A percentile compares a stretch with the other conserved stretches of the same genome.
phyloP scores from a whole-genome alignment of 2,113 vertebrate genomes.

The Hippocampus comes region DNA sequence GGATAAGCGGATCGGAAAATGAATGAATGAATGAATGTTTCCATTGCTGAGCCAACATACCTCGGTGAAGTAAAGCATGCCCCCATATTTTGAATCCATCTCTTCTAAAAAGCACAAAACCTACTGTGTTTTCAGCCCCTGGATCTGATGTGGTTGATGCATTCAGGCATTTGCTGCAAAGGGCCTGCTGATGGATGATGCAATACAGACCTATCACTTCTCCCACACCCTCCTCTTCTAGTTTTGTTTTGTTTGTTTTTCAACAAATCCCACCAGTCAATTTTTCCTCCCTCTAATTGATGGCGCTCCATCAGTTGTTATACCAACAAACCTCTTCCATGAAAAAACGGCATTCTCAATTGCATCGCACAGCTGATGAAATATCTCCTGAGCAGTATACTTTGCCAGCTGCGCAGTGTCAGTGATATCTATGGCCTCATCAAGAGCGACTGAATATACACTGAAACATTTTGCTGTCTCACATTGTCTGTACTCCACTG shows the following conservation, averaged over 20 bases:
- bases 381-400: no score
- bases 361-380: no score
- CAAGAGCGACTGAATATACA: not conserved
- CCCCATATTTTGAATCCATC: no score
- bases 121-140: not conserved
- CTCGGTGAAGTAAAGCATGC: no score
- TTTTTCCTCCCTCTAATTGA: not conserved
- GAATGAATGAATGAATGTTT: no score
- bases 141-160: not conserved
- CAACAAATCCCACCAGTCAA: no score
- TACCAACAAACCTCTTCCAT: not conserved
- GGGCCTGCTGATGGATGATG: not conserved
- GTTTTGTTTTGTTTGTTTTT: no score
- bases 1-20: no score
- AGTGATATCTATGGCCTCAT: not conserved
- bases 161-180: not conserved
- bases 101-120: no score
- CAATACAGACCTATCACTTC: not conserved
- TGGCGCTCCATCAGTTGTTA: not conserved
- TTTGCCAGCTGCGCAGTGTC: no score
- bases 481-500: not conserved
- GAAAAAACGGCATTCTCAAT: no score
- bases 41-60: no score
- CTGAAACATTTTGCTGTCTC: constrained; percentile 5
- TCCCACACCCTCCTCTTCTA: not conserved